Conservation (phyloP, 2,113 vertebrate genomes). For the Entosphenus tridentatus region DNA sequence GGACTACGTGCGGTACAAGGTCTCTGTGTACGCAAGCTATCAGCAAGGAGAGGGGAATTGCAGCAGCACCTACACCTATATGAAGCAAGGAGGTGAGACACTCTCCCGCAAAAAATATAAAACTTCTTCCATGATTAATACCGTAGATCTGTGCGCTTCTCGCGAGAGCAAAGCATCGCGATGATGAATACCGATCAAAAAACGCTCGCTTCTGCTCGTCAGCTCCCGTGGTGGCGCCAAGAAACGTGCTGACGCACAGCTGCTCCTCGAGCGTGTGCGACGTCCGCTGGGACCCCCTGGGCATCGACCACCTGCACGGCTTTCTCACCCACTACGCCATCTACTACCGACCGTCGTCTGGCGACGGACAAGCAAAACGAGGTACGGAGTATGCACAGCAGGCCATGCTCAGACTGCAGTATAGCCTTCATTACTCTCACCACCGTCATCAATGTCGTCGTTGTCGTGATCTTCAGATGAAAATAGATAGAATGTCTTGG, state of each 20-base stretch:
- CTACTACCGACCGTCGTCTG: background rate
- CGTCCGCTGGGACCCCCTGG: background rate
- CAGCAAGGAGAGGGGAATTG: background rate
- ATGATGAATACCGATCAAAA: too few species aligned
- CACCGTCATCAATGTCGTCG: too few species aligned
- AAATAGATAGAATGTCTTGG: too few species aligned
- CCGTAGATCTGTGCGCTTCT: too few species aligned
- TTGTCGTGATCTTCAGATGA: too few species aligned
- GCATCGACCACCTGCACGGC: background rate
- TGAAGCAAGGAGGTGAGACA: conserved; percentile 3
- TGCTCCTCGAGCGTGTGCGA: background rate
- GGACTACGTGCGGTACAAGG: conserved; percentile 6
- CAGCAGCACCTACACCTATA: background rate
- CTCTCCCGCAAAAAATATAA: too few species aligned
- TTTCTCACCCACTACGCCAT: conserved; percentile 1
- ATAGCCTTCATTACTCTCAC: too few species aligned
- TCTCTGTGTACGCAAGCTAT: background rate
- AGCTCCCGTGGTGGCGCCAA: background rate
- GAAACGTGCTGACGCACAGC: background rate
- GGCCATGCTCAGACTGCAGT: too few species aligned
- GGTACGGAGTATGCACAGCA: too few species aligned
- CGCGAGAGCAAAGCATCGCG: too few species aligned
- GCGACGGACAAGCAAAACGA: too few species aligned
- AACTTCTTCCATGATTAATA: too few species aligned
- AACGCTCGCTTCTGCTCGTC: background rate